These are phyloP conservation scores for Conopomorpha cramerella DNA, from an alignment of 1,140 invertebrate genomes.

Conservation along the genomic window DNA sequence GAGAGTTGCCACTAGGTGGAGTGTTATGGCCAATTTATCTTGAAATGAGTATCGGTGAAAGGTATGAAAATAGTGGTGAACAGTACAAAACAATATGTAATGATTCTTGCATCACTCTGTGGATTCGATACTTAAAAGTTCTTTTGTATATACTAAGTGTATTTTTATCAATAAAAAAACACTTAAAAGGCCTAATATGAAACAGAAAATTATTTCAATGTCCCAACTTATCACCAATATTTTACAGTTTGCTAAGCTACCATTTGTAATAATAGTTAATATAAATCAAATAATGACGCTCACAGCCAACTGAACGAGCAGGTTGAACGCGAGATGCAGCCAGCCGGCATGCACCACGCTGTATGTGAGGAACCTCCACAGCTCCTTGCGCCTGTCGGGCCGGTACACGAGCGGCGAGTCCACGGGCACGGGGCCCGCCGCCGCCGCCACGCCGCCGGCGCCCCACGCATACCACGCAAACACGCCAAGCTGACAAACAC, in stretches of 20 bases:
- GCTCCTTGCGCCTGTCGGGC: conserved; percentile 86
- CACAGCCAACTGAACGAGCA: conserved; percentile 78
- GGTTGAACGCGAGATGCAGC: conserved; percentile 94
- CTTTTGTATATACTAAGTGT: no score
- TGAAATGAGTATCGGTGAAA: no score
- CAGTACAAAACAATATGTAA: no score
- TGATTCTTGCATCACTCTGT: no score
- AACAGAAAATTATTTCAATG: neutral
- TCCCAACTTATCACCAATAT: no score
- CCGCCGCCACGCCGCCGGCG: conserved; percentile 80
- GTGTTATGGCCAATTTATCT: no score
- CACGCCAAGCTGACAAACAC: conserved; percentile 88
- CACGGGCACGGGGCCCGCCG: conserved; percentile 87
- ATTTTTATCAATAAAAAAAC: neutral
- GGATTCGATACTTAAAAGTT: no score
- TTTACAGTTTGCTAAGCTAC: no score
- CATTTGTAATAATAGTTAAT: no score
- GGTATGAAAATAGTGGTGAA: no score
- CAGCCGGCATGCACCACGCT: conserved; percentile 95
- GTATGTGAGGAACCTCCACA: conserved; percentile 94
- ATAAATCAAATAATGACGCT: no score
- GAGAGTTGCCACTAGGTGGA: conserved; percentile 1
- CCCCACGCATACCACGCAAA: conserved; percentile 89
- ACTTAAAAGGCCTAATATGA: neutral
- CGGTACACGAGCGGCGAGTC: conserved; percentile 93